Evolutionary conservation across 1,140 invertebrate genomes (phyloP).

Genomic region (Gryon sp.): DNA sequence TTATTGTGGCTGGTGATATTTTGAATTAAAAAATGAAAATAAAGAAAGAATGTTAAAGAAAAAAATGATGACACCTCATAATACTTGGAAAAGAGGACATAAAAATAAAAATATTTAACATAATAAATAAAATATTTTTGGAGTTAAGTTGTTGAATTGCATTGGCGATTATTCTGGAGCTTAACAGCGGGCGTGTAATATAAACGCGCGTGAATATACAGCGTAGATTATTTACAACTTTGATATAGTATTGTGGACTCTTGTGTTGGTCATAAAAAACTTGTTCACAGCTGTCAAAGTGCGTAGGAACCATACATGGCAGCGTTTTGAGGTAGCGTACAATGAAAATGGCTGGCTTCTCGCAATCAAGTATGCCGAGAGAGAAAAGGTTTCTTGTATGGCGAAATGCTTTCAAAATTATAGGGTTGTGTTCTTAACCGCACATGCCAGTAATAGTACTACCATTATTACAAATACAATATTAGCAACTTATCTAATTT

Average conservation of each 20-base stretch:
- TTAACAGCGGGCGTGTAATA: conserved; percentile 15
- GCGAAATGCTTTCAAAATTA: conserved; percentile 58
- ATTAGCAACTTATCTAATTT: no score
- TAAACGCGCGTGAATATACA: conserved; percentile 14
- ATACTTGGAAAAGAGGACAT: no score
- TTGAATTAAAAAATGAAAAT: no score
- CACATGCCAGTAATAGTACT: conserved; percentile 36
- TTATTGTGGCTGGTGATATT: no score
- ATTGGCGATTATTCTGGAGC: conserved; percentile 23
- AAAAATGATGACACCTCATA: no score
- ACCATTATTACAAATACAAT: conserved; percentile 1
- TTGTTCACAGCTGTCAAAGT: conserved; percentile 65
- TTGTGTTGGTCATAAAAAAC: conserved; percentile 57
- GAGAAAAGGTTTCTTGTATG: conserved; percentile 59
- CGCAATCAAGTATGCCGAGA: conserved; percentile 41
- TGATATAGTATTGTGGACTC: conserved; percentile 52
- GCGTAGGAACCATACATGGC: conserved; percentile 63
- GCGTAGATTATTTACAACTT: conserved; percentile 59
- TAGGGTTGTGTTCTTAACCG: conserved; percentile 40
- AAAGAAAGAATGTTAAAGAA: no score
- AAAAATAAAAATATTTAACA: not conserved
- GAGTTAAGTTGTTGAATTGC: conserved; percentile 19
- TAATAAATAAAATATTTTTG: conserved; percentile 6
- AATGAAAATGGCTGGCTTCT: conserved; percentile 51
- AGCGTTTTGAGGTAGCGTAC: conserved; percentile 42